Base-by-base conservation (phyloP, 2,888 invertebrate genomes). In the Autographa pulchrina region DNA sequence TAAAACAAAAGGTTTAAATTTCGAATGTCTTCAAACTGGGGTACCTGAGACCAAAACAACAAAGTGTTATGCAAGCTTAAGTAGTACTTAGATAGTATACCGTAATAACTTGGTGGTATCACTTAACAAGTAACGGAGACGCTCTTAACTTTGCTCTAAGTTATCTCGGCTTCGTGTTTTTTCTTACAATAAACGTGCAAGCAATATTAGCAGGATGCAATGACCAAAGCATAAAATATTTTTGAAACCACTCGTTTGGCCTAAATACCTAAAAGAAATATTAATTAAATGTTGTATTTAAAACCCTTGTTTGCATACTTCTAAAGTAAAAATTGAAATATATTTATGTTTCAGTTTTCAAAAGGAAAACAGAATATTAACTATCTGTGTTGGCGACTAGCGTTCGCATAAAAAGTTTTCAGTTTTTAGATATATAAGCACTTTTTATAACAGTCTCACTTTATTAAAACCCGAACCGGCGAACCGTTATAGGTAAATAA, bases 141-240 rank as follows among this genome's bases (percentile, higher is more conserved):
- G 31, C 61, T 66, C 61, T 71, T 62, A 52, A 65, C 67, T 31
- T 65, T 18, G 20, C 65, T 38, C 48, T 70, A 61, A 63, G 71
- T 78, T 66, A 75, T 68, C 64, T 64, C 48, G 20, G 35, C 11
- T 64, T n/a, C 25, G 52, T 18, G 61, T 32, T 52, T 64, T 64
- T 61, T 67, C 66, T 41, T 54, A 58, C 58, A 71, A 78, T 68
- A 58, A 59, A 58, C 48, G 64, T 64, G 52, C 56, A 74, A 75
- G 54, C 59, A 58, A 48, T 18, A 65, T 68, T 78, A 74, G 60
- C 54, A 72, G 20, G 25, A 58, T 63, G 71, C 70, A 78, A 77
- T 73, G 65, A 43, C 31, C 41, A 31, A 66, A 62, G 59, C 18
- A 59, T 68, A 18, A 66, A 32, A 64, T 25, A 41, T 65, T 61